Evolutionary conservation across 2,797 vertebrate species (phyloP).

Genomic region (Masticophis lateralis): DNA sequence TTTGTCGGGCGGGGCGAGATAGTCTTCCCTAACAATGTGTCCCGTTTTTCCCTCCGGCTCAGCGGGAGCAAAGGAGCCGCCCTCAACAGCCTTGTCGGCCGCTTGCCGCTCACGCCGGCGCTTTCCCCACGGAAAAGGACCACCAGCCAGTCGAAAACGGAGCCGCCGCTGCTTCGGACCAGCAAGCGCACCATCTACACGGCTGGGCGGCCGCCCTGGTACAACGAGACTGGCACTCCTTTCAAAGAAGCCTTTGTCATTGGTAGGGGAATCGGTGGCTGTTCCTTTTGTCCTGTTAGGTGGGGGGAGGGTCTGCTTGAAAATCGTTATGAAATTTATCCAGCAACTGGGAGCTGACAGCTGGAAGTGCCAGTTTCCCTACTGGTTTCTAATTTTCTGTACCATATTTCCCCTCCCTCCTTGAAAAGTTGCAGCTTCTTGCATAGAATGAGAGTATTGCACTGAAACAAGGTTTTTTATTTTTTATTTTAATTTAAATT

Average conservation of each 20-base stretch:
- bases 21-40: background rate
- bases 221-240: slow-evolving; percentile 87
- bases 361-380: too few species aligned
- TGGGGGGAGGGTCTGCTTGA: background rate
- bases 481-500: too few species aligned
- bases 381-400: background rate
- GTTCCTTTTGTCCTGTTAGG: too few species aligned
- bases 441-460: background rate
- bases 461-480: background rate
- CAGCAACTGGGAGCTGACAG: background rate
- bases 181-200: slow-evolving; percentile 90
- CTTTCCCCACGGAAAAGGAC: slow-evolving; percentile 17
- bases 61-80: background rate
- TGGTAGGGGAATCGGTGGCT: slow-evolving; percentile 64
- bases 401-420: too few species aligned
- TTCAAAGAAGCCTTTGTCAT: slow-evolving; percentile 91
- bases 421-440: background rate
- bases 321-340: background rate
- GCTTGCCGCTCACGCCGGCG: background rate
- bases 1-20: background rate
- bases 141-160: slow-evolving; percentile 81
- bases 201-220: slow-evolving; percentile 86
- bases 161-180: slow-evolving; percentile 84
- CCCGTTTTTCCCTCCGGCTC: background rate
- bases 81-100: background rate